Conservation (phyloP, 2,888 invertebrate genomes). For the Xestoiulus laeticollis region DNA sequence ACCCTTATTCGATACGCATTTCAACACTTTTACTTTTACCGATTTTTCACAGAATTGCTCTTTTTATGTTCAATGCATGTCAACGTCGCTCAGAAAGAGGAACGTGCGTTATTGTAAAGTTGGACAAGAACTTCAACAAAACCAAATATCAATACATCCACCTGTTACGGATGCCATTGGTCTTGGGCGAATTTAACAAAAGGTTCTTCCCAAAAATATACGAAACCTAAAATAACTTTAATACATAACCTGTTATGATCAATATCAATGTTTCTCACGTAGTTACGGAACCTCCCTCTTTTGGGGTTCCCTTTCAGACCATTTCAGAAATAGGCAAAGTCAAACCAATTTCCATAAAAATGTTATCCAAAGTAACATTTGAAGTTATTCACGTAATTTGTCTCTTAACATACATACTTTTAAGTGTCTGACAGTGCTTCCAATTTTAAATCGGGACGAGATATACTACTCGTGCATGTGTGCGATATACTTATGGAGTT, state of each 20-base stretch:
- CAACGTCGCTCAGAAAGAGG: not conserved
- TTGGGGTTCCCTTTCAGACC: too few species aligned
- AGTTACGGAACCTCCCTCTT: too few species aligned
- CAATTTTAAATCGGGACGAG: too few species aligned
- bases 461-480: too few species aligned
- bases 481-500: too few species aligned
- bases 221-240: not conserved
- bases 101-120: not conserved
- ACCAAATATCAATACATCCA: not conserved
- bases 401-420: too few species aligned
- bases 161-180: not conserved
- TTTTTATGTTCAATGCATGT: not conserved
- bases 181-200: not conserved
- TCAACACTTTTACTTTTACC: not conserved
- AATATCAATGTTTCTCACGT: too few species aligned
- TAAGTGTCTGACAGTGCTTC: too few species aligned
- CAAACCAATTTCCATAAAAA: too few species aligned
- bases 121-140: not conserved
- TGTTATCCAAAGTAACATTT: too few species aligned
- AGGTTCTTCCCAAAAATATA: not conserved
- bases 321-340: too few species aligned
- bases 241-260: not conserved
- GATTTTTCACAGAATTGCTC: not conserved
- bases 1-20: not conserved
- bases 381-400: too few species aligned